Conservation (phyloP, 2,113 vertebrate genomes). For the Ochotona curzoniae region DNA sequence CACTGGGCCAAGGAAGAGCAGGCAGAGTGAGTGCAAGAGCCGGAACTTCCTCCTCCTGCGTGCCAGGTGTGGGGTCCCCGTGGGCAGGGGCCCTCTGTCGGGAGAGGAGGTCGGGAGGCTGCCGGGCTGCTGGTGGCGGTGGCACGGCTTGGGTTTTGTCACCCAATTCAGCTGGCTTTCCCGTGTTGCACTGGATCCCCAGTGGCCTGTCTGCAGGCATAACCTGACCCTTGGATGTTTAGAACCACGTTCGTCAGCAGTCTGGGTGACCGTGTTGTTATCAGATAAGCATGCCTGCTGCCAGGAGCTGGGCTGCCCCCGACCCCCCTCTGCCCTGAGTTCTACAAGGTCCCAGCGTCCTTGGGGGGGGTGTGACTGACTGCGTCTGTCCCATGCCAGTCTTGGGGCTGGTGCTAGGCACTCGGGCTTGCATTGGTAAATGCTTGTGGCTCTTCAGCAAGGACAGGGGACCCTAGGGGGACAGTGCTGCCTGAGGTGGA, state of each 20-base stretch:
- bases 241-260: background rate
- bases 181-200: background rate
- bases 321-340: background rate
- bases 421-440: background rate
- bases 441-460: background rate
- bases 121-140: background rate
- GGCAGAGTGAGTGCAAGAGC: background rate
- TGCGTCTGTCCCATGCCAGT: background rate
- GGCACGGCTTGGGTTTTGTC: background rate
- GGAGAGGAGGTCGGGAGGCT: background rate
- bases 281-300: background rate
- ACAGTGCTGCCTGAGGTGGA: accelerated
- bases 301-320: background rate
- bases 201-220: background rate
- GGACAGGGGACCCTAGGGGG: accelerated
- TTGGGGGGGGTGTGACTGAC: background rate
- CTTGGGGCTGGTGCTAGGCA: background rate
- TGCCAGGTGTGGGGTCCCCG: no score
- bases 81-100: background rate
- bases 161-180: background rate
- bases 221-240: background rate
- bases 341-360: conserved; percentile 7
- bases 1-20: background rate
- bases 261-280: background rate
- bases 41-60: background rate